Conservation (phyloP, 1,140 invertebrate species). For the Eurosta solidaginis region DNA sequence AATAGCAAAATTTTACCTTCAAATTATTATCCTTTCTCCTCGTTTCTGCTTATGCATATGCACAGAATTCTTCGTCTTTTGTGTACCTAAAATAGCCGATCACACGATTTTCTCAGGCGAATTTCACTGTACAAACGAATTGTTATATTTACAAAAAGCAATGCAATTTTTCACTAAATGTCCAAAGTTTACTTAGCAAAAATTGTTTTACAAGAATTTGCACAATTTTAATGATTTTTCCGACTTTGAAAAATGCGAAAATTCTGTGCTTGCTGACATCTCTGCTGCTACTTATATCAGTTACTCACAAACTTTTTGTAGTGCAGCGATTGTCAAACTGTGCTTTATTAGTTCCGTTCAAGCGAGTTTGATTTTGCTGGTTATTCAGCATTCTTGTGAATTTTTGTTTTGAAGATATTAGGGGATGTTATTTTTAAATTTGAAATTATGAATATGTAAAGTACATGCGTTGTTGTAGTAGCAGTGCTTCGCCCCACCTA, state of each 20-base stretch:
- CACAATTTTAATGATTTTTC: not conserved
- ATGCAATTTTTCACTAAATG: not conserved
- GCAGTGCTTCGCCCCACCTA: too few species aligned
- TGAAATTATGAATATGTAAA: too few species aligned
- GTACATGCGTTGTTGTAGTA: too few species aligned
- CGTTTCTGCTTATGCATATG: not conserved
- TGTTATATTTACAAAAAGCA: not conserved
- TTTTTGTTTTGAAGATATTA: not conserved
- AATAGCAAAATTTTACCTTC: not conserved
- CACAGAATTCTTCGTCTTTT: not conserved
- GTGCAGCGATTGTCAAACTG: not conserved
- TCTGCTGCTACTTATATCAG: conserved; percentile 25
- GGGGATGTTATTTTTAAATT: not conserved
- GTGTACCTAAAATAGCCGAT: not conserved
- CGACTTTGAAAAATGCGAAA: conserved; percentile 23
- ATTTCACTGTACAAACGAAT: not conserved
- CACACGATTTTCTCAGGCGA: not conserved
- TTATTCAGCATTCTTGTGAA: conserved; percentile 11
- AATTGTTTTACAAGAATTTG: not conserved
- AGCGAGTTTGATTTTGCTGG: not conserved
- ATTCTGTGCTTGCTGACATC: conserved; percentile 17
- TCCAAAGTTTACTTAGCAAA: not conserved
- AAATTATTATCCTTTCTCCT: conserved; percentile 10
- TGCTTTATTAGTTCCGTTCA: not conserved
- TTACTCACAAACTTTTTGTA: conserved; percentile 18